Evolutionary conservation across 2,888 invertebrate species (phyloP), one percentile per base, ranked within the genome.

Genomic region (Heteropelma amictum): DNA sequence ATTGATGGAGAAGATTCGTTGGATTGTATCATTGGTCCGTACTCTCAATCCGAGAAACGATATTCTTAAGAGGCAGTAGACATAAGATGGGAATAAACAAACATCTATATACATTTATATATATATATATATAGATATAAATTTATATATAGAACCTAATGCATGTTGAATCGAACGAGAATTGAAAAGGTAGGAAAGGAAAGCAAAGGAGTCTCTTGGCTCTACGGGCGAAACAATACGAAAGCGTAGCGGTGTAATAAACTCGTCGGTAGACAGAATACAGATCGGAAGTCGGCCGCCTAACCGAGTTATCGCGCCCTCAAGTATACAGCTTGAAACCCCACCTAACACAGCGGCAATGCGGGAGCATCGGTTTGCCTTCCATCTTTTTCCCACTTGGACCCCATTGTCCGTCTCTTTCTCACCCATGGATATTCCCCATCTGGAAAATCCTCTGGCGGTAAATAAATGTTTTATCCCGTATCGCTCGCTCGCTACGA

Each of bases 391-490:
- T 51, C 14, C 40, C 49, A 30, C 17, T 35, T 26, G 23, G 12
- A 26, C 17, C 21, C 14, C 38, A 38, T 30, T 45, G 51, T 47
- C 42, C 42, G 19, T 63, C 64, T 64, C 30, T 49, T 30, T 64
- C 14, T 33, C 49, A 30, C 74, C 1, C 53, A 4, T 14, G 21
- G 19, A 47, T 47, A 47, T 79, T 74, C 78, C 68, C 83, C 82
- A 84, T 85, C 84, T 81, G 82, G 83, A 85, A 84, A 88, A 87
- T 85, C 84, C 86, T 87, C 81, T 80, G 85, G 84, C 78, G 82
- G 84, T 86, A 83, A 86, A 88, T 88, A 86, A 88, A 88, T 88
- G 85, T 87, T 88, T 87, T 81, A 88, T 85, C 83, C 35, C 35
- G 63, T 61, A 76, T 76, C 77, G 75, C 77, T 76, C 67, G 14